These are phyloP conservation scores for Myodes glareolus DNA, from an alignment of 2,113 vertebrate species.

Conservation along the genomic window DNA sequence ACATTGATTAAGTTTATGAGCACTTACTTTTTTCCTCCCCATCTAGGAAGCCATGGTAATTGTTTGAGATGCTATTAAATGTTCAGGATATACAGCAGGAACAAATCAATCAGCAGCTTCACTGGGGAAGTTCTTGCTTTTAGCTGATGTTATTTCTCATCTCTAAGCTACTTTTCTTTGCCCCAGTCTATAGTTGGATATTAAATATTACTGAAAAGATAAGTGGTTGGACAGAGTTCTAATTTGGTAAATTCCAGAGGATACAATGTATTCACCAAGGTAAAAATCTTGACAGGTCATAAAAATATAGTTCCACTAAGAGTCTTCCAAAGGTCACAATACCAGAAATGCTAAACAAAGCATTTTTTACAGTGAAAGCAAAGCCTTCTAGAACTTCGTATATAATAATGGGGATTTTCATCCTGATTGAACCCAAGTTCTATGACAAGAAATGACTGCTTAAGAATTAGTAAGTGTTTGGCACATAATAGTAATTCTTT, in stretches of 20 bases:
- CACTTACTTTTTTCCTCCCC: neutral
- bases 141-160: conserved; percentile 7
- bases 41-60: conserved; percentile 4
- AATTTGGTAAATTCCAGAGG: conserved; percentile 36
- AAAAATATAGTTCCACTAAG: neutral
- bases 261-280: conserved; percentile 31
- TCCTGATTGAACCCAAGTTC: neutral
- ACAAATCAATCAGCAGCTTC: conserved; percentile 6
- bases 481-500: neutral
- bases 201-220: conserved; percentile 57
- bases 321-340: neutral
- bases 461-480: neutral
- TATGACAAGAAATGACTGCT: neutral
- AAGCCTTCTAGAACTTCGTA: neutral
- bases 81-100: neutral
- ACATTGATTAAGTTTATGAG: neutral
- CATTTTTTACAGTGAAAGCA: neutral
- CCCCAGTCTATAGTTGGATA: neutral
- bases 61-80: neutral
- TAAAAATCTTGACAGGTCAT: conserved; percentile 26
- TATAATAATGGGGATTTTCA: neutral
- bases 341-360: neutral
- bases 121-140: conserved; percentile 26
- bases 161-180: conserved; percentile 13
- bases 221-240: conserved; percentile 44